A percentile compares a stretch with the other conserved stretches of the same genome.
Evolutionary conservation across 2,113 vertebrate genomes (phyloP).

Genomic region (Phrynosoma platyrhinos): DNA sequence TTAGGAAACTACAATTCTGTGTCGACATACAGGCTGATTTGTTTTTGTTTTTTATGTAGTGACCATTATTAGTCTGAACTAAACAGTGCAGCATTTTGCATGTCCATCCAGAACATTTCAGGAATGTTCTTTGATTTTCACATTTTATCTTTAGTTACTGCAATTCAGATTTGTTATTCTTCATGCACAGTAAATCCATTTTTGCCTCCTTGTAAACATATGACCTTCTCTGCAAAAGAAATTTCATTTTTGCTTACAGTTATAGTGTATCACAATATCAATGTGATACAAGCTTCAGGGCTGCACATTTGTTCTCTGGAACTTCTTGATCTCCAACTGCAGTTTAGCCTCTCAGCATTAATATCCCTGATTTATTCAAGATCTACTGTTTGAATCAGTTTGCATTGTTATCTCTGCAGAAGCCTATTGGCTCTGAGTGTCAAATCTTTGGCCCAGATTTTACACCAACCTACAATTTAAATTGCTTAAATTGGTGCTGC

Average conservation of each 20-base stretch:
- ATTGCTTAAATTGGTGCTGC: slow-evolving; percentile 17
- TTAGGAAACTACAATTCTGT: slow-evolving; percentile 7
- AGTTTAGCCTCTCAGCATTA: background rate
- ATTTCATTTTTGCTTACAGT: background rate
- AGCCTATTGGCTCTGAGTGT: background rate
- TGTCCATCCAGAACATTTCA: slow-evolving; percentile 6
- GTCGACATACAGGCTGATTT: slow-evolving; percentile 8
- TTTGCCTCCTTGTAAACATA: background rate
- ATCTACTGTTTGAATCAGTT: background rate
- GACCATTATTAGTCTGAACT: background rate
- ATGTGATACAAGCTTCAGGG: background rate
- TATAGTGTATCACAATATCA: background rate
- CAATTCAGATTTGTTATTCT: background rate
- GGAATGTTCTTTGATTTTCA: slow-evolving; percentile 27
- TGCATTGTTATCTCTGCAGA: background rate
- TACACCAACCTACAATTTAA: background rate
- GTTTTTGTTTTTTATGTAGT: slow-evolving; percentile 17
- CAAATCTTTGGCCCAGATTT: background rate
- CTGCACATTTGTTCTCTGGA: background rate
- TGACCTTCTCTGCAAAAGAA: background rate
- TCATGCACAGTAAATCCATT: background rate
- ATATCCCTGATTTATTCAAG: background rate
- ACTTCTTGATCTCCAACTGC: background rate
- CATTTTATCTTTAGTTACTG: slow-evolving; percentile 24
- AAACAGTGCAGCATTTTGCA: slow-evolving; percentile 25